phyloP scores from a whole-genome alignment of 2,797 vertebrate genomes.

The Onychomys arenicola region DNA sequence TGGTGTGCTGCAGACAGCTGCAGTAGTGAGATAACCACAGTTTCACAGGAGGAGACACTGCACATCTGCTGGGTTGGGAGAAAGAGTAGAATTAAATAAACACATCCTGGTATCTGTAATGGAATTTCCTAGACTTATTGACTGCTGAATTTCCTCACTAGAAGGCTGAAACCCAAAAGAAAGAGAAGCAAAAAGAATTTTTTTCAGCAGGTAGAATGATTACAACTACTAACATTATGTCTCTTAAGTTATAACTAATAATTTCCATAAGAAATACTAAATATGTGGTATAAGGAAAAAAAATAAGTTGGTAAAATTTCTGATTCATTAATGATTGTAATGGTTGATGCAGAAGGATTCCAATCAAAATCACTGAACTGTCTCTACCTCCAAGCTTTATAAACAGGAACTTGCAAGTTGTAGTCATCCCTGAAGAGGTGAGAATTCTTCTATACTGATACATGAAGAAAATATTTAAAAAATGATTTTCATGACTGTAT shows the following conservation, averaged over 20 bases:
- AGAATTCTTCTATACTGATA: background rate
- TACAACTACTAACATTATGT: background rate
- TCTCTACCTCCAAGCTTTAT: background rate
- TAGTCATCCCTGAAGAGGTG: background rate
- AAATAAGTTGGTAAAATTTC: background rate
- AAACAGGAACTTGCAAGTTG: background rate
- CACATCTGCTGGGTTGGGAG: background rate
- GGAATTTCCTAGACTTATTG: background rate
- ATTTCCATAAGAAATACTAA: background rate
- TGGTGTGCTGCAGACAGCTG: background rate
- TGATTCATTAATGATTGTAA: background rate
- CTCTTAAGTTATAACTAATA: background rate
- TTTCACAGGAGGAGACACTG: background rate
- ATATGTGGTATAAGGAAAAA: background rate
- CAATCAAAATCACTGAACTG: accelerated
- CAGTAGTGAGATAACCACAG: background rate
- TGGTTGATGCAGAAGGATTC: background rate
- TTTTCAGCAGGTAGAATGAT: background rate
- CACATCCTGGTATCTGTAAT: too few relatives aligned
- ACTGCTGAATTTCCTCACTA: background rate
- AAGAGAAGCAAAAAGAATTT: background rate
- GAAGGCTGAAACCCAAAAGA: background rate
- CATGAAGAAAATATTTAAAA: slow-evolving; percentile 5
- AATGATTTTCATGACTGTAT: background rate
- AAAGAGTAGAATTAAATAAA: background rate